Evolutionary conservation across 2,113 vertebrate species (phyloP).

Genomic region (Perca fluviatilis): DNA sequence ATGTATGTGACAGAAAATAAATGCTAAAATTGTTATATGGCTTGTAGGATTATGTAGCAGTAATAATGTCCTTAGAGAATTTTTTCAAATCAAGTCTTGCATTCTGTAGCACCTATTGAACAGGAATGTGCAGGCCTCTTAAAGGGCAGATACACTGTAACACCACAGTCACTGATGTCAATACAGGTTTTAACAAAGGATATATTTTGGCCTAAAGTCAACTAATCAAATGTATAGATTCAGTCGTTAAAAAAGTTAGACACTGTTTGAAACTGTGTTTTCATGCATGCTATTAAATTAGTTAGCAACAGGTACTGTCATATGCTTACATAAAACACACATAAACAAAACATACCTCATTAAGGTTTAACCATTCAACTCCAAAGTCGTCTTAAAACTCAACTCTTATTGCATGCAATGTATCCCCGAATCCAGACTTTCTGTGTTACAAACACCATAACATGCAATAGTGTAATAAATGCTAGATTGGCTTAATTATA

Average conservation of each 20-base stretch:
- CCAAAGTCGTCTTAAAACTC: background rate
- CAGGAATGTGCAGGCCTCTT: background rate
- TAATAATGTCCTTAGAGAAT: background rate
- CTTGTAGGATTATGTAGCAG: background rate
- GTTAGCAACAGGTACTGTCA: background rate
- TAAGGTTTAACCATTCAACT: background rate
- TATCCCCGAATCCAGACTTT: background rate
- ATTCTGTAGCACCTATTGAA: background rate
- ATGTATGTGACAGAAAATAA: background rate
- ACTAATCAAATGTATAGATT: background rate
- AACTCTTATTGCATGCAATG: no score
- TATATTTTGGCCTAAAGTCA: background rate
- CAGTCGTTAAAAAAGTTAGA: background rate
- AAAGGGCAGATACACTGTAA: no score
- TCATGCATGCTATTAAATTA: background rate
- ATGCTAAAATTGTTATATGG: background rate
- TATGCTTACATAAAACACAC: background rate
- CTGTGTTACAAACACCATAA: background rate
- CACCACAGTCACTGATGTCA: background rate
- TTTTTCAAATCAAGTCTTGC: background rate
- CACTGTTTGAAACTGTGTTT: background rate
- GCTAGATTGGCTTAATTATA: constrained; percentile 28
- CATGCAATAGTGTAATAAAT: constrained; percentile 2
- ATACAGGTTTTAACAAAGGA: background rate
- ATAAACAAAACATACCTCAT: background rate